Evolutionary conservation across 2,888 invertebrate genomes (phyloP).

Genomic region (Rhopalosiphum nymphaeae): DNA sequence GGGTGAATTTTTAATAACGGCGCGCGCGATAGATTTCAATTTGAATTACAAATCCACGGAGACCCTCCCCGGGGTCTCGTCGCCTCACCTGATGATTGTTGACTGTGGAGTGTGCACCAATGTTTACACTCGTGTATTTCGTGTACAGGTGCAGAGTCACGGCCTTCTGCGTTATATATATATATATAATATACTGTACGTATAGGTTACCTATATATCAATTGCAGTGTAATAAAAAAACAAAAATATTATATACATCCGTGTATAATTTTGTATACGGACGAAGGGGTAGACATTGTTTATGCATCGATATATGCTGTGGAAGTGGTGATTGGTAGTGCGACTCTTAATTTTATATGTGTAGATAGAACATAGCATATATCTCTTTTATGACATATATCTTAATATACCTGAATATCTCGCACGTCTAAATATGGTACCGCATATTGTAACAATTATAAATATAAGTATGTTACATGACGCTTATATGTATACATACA

Average conservation of each 20-base stretch:
- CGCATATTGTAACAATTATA: no score
- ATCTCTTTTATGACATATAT: no score
- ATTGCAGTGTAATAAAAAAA: neutral
- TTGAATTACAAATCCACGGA: constrained; percentile 62
- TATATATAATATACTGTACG: neutral
- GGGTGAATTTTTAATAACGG: constrained; percentile 64
- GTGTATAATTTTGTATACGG: neutral
- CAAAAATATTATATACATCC: neutral
- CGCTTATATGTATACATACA: no score
- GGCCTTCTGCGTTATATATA: neutral
- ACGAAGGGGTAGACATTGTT: neutral
- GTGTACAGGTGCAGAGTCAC: constrained; percentile 46
- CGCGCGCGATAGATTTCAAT: constrained; percentile 53
- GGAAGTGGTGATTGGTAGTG: neutral
- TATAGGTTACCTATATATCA: neutral
- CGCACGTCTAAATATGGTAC: no score
- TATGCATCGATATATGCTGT: neutral
- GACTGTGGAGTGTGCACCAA: neutral
- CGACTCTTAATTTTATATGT: neutral
- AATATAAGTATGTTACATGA: no score
- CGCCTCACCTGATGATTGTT: constrained; percentile 60
- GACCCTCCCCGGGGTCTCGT: constrained; percentile 49
- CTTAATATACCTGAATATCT: no score
- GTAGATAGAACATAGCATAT: no score
- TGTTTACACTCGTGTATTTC: constrained; percentile 16